phyloP scores from a whole-genome alignment of 2,797 vertebrate genomes.

The Chrysocyon brachyurus region DNA sequence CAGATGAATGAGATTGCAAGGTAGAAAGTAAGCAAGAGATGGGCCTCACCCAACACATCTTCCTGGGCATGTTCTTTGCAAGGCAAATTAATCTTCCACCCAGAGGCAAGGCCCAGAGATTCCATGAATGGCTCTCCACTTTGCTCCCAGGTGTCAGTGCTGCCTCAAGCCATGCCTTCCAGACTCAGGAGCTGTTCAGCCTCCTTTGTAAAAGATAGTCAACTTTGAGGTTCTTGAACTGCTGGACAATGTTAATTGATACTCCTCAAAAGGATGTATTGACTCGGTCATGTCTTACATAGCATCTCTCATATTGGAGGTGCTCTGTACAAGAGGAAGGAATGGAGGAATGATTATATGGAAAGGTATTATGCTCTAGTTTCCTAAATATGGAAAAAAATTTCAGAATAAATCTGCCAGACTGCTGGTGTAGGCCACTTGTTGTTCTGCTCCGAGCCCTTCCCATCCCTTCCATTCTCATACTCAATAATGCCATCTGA shows the following conservation, averaged over 20 bases:
- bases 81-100: not conserved
- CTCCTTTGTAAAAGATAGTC: not conserved
- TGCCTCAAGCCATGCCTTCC: not conserved
- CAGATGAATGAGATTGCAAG: not conserved
- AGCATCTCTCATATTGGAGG: not conserved
- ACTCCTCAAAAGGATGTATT: not conserved
- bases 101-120: not conserved
- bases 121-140: not conserved
- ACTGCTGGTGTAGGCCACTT: not conserved
- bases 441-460: not conserved
- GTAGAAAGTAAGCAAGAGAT: not conserved
- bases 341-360: not conserved
- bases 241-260: not conserved
- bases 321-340: not conserved
- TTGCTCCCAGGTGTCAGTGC: not conserved
- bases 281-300: not conserved
- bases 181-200: not conserved
- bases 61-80: not conserved
- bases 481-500: not conserved
- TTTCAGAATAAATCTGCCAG: not conserved
- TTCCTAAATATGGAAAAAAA: constrained; percentile 2
- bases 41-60: not conserved
- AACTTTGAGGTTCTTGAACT: not conserved
- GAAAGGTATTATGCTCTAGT: not conserved
- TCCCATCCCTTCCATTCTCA: not conserved